phyloP scores from a whole-genome alignment of 2,888 invertebrate species.

The Vesta saturnalis region DNA sequence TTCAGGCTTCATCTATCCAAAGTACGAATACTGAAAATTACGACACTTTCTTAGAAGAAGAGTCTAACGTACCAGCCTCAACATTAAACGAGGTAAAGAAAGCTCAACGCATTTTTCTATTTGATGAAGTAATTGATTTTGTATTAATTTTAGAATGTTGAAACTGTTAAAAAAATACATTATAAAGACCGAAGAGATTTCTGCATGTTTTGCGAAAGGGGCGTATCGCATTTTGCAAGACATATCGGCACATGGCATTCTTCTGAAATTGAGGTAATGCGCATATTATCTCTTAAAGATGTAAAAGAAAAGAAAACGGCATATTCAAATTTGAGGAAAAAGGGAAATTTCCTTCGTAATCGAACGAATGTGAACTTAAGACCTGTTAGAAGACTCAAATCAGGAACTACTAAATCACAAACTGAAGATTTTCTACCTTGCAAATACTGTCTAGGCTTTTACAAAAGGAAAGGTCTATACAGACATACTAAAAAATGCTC shows the following conservation, averaged over 20 bases:
- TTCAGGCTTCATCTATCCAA: neutral
- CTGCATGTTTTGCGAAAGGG: conserved; percentile 19
- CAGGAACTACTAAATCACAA: neutral
- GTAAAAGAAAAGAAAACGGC: neutral
- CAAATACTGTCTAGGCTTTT: conserved; percentile 28
- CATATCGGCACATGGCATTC: conserved; percentile 22
- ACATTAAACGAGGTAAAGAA: neutral
- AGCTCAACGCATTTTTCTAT: neutral
- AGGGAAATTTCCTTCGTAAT: conserved; percentile 32
- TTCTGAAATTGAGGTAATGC: conserved; percentile 6
- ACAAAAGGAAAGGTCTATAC: conserved; percentile 28
- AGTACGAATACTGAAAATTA: neutral
- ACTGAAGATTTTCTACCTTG: conserved; percentile 28
- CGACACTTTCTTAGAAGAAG: neutral
- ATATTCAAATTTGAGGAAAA: conserved; percentile 22
- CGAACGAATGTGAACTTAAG: conserved; percentile 13
- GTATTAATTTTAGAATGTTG: neutral
- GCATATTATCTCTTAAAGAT: conserved; percentile 3
- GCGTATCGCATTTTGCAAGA: conserved; percentile 18
- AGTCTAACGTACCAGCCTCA: neutral
- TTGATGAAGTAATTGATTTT: neutral
- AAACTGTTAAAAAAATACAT: neutral
- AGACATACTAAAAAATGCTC: conserved; percentile 30
- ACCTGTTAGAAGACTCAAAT: conserved; percentile 27
- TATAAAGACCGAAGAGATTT: conserved; percentile 16